Percentiles rank a stretch among this genome's conserved stretches.
Evolutionary conservation across 2,797 vertebrate species (phyloP).

Genomic region (Hoplostethus mediterraneus): DNA sequence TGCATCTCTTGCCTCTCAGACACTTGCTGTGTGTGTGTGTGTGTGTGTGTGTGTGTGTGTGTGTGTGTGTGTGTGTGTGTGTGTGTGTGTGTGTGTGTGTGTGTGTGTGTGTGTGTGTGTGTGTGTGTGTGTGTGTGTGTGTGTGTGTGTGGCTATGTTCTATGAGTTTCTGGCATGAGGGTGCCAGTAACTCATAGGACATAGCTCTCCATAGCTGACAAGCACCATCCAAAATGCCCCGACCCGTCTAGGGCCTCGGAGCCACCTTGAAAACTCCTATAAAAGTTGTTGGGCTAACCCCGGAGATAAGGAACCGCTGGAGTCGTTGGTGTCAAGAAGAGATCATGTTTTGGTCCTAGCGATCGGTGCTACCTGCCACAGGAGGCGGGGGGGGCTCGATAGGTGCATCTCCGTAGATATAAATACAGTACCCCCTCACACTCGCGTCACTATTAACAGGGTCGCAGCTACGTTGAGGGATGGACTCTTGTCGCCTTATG

Average conservation of each 20-base stretch:
- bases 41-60: conserved; percentile 3
- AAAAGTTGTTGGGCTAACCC: conserved; percentile 70
- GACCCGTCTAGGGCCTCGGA: conserved; percentile 46
- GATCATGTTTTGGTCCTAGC: conserved; percentile 75
- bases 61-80: conserved; percentile 6
- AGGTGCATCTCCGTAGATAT: conserved; percentile 58
- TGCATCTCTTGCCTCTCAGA: conserved; percentile 39
- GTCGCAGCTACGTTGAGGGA: conserved; percentile 49
- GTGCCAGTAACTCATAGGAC: too few relatives aligned
- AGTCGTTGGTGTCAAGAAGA: conserved; percentile 61
- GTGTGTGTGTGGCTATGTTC: not conserved
- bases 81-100: conserved; percentile 2
- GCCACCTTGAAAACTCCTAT: conserved; percentile 56
- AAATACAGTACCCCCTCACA: conserved; percentile 52
- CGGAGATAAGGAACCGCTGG: conserved; percentile 73
- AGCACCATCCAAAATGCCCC: conserved; percentile 34
- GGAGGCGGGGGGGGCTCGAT: conserved; percentile 48
- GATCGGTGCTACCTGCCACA: conserved; percentile 67
- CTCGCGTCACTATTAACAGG: conserved; percentile 63
- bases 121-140: conserved; percentile 21
- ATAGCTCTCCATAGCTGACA: conserved; percentile 27
- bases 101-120: conserved; percentile 5
- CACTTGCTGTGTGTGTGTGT: conserved; percentile 34
- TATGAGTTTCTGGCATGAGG: not conserved
- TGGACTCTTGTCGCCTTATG: conserved; percentile 40